These are phyloP conservation scores for Festucalex cinctus DNA, from an alignment of 2,113 vertebrate genomes.

Conservation along the genomic window DNA sequence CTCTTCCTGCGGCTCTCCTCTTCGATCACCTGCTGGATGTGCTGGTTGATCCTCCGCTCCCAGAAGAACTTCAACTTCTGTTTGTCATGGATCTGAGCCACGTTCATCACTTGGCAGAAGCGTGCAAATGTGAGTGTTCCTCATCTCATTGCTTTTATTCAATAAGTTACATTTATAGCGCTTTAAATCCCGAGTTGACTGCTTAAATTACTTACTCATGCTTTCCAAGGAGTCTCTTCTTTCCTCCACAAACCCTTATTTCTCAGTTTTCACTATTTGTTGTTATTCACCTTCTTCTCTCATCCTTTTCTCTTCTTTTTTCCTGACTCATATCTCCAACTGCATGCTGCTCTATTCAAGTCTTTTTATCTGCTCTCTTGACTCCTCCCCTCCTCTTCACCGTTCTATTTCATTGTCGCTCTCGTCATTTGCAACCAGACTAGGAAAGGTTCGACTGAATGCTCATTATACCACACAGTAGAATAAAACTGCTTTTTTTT, in stretches of 20 bases:
- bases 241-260: background rate
- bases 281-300: background rate
- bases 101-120: conserved; percentile 40
- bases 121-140: background rate
- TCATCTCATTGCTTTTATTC: background rate
- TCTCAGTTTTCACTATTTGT: background rate
- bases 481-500: background rate
- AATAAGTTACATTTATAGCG: too few species aligned
- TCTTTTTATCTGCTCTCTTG: conserved; percentile 27
- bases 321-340: background rate
- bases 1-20: conserved; percentile 43
- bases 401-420: background rate
- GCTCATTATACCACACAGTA: background rate
- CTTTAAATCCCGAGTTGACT: background rate
- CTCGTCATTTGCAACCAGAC: background rate
- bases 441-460: background rate
- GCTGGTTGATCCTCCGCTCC: conserved; percentile 49
- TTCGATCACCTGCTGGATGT: conserved; percentile 28
- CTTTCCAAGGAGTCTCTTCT: background rate
- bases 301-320: background rate
- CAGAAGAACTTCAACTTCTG: conserved; percentile 53
- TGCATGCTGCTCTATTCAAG: background rate
- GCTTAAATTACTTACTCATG: conserved; percentile 21
- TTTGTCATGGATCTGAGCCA: conserved; percentile 47
- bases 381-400: conserved; percentile 35